Conservation (phyloP, 2,113 vertebrate genomes). For the Butastur rufipennis region DNA sequence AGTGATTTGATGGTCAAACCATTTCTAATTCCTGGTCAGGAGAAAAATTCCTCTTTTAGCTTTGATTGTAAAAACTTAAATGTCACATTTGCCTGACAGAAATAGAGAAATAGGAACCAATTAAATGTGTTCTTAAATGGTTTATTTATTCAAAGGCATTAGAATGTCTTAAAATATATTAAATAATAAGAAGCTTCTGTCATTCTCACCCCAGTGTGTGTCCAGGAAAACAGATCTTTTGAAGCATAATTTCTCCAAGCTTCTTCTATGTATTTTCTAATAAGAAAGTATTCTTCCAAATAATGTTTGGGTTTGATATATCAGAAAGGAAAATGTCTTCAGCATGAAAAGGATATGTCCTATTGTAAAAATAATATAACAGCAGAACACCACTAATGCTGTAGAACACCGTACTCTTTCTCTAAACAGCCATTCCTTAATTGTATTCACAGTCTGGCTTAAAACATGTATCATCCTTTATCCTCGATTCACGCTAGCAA, state of each 20-base stretch:
- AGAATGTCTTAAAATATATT: not conserved
- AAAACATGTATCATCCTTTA: not conserved
- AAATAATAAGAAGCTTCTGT: not conserved
- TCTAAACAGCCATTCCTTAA: not conserved
- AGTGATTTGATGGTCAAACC: not conserved
- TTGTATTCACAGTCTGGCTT: not conserved
- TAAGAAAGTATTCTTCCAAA: not conserved
- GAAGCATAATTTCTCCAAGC: not conserved
- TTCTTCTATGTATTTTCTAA: not conserved
- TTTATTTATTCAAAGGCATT: not conserved
- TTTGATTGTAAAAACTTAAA: not conserved
- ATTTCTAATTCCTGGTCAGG: not conserved
- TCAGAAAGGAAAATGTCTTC: not conserved
- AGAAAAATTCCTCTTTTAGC: not conserved
- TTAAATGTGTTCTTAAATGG: not conserved
- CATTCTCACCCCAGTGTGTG: not conserved
- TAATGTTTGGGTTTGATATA: not conserved
- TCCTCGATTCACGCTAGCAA: not conserved
- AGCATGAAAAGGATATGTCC: not conserved
- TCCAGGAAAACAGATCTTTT: not conserved
- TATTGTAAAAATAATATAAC: not conserved
- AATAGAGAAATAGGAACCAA: not conserved
- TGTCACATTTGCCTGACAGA: not conserved
- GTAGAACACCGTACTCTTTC: not conserved
- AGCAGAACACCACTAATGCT: not conserved